These are phyloP conservation scores for Phrynosoma blainvillii DNA, from an alignment of 2,113 vertebrate species.

Conservation along the genomic window DNA sequence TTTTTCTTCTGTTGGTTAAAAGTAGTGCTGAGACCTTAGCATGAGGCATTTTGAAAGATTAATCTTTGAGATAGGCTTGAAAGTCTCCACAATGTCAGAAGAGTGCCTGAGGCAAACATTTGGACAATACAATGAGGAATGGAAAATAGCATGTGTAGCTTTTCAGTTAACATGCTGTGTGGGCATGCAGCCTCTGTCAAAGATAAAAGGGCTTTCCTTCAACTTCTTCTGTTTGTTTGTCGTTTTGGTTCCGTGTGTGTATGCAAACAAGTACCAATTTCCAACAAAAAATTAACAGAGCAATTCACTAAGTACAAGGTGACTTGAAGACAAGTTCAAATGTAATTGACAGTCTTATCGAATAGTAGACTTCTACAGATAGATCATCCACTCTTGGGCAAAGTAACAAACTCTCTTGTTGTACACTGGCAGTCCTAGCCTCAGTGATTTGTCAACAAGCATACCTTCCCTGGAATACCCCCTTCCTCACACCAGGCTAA, in stretches of 20 bases:
- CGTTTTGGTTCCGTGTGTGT: neutral
- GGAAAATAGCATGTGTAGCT: neutral
- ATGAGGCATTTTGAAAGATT: neutral
- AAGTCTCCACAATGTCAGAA: neutral
- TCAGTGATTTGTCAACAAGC: too few relatives aligned
- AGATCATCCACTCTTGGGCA: too few relatives aligned
- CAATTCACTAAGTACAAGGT: too few relatives aligned
- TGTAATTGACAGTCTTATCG: too few relatives aligned
- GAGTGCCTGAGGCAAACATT: neutral
- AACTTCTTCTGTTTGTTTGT: neutral
- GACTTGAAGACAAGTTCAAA: too few relatives aligned
- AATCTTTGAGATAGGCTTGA: neutral
- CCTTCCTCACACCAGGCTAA: too few relatives aligned
- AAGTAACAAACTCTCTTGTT: too few relatives aligned
- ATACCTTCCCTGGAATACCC: too few relatives aligned
- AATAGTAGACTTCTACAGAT: too few relatives aligned
- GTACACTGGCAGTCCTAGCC: too few relatives aligned
- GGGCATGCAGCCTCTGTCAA: neutral
- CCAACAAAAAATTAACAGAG: too few relatives aligned
- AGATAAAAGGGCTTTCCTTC: neutral
- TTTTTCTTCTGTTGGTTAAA: neutral
- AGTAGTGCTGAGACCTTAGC: neutral
- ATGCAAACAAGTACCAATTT: too few relatives aligned
- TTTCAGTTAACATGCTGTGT: neutral
- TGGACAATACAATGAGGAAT: neutral